Conservation (phyloP, 2,797 vertebrate genomes). For the Mormyrus hasselquistii region DNA sequence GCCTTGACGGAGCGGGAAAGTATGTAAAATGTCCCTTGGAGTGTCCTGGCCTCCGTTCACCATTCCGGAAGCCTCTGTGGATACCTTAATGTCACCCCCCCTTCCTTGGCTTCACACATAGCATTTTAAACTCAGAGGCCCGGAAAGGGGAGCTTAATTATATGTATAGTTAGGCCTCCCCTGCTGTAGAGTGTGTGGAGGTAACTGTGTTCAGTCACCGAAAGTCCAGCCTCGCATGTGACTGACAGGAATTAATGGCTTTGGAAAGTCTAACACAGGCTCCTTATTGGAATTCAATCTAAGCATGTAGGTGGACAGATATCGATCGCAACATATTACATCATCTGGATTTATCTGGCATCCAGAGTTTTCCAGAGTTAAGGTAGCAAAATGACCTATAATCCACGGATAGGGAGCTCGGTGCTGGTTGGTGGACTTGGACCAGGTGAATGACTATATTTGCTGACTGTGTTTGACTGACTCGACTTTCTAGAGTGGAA, state of each 20-base stretch:
- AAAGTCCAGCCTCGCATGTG: neutral
- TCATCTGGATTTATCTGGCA: neutral
- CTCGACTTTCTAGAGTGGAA: neutral
- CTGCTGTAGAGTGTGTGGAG: neutral
- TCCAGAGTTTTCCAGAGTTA: neutral
- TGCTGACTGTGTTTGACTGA: neutral
- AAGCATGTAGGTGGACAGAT: neutral
- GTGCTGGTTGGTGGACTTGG: neutral
- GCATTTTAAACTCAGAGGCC: neutral
- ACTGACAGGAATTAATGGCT: neutral
- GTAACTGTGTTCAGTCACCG: neutral
- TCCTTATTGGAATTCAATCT: neutral
- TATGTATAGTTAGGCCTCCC: neutral
- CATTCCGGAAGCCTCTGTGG: neutral
- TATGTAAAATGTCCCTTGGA: neutral
- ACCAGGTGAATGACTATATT: neutral
- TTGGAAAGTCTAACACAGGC: neutral
- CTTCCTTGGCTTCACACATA: neutral
- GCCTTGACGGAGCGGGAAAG: neutral
- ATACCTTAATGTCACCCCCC: neutral
- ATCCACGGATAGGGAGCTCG: neutral
- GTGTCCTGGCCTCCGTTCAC: neutral
- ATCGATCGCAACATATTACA: neutral
- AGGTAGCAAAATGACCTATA: neutral
- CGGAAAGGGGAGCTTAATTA: constrained; percentile 2